Evolutionary conservation across 2,113 vertebrate genomes (phyloP).

Genomic region (Bombycilla garrulus): DNA sequence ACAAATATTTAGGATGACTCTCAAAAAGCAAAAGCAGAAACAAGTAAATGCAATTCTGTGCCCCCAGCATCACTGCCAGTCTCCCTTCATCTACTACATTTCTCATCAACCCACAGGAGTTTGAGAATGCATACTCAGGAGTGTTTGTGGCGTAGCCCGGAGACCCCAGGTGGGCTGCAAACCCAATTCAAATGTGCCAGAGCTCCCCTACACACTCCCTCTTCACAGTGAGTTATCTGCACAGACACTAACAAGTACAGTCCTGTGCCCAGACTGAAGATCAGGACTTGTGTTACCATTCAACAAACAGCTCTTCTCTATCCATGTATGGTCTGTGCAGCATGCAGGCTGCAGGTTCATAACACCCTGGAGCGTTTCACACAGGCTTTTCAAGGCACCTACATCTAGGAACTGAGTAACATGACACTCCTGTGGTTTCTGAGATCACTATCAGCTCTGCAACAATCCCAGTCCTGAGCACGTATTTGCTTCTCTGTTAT

Average conservation of each 20-base stretch:
- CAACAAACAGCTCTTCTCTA: background rate
- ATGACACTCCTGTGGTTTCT: background rate
- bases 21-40: background rate
- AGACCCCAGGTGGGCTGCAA: background rate
- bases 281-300: background rate
- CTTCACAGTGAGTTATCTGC: background rate
- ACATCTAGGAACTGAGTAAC: background rate
- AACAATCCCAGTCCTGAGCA: background rate
- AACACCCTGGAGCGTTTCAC: background rate
- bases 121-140: background rate
- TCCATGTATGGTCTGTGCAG: background rate
- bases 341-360: background rate
- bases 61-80: background rate
- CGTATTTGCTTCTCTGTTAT: background rate
- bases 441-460: background rate
- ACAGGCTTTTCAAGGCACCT: background rate
- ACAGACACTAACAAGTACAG: background rate
- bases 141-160: background rate
- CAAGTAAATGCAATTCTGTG: background rate
- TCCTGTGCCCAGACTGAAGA: background rate
- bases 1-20: constrained; percentile 9
- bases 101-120: background rate
- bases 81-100: background rate
- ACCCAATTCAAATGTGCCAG: background rate
- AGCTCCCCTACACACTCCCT: background rate